Base-by-base conservation (phyloP, 2,113 vertebrate genomes). In the Leucopsar rothschildi region DNA sequence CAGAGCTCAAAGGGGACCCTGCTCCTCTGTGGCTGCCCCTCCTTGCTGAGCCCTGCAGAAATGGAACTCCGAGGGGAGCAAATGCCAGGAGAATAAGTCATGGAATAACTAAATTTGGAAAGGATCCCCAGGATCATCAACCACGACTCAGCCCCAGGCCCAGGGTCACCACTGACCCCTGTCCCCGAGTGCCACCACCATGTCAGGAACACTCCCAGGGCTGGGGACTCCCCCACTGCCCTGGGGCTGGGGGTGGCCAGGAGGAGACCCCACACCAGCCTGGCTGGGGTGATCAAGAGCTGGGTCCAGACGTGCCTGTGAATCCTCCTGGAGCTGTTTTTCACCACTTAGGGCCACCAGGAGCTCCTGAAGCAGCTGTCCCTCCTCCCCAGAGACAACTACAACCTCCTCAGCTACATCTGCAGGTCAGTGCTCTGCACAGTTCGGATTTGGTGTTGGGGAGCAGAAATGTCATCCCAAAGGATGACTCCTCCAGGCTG, bases 341-440 rank as follows among this genome's bases (percentile, higher is more conserved):
- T 92, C 44, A 9, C 73, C 66, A 10, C 66, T 57, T 75, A 99
- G 99, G 98, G 98, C 68, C 98, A 97, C 61, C 97, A 98, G 82
- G 98, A 98, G 23, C 87, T 99, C 89, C 96, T 98, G 90, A 98
- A 98, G 90, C 99, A 99, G 90, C 98, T 99, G 23, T 93, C 98
- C 33, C 97, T 98, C 52, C 98, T 99, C 33, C 99, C 99, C 64
- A 98, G 93, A 90, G 96, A 98, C 57, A 99, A 99, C 97, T 99
- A 99, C 95, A 99, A 98, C 96, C 99, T 99, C 21, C 98, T 99
- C 79, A 98, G 99, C 96, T 99, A 99, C 59, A 97, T 99, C 82
- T 99, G 99, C 98, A 98, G 99, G 99, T 99, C 97, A 96, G 97
- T 92, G 21, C 37, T 52, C 50, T 45, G 44, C 9, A 10, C 24